Percentiles rank a stretch among this genome's conserved stretches.
Evolutionary conservation across 2,113 vertebrate genomes (phyloP).

Genomic region (Zosterops japonicus): DNA sequence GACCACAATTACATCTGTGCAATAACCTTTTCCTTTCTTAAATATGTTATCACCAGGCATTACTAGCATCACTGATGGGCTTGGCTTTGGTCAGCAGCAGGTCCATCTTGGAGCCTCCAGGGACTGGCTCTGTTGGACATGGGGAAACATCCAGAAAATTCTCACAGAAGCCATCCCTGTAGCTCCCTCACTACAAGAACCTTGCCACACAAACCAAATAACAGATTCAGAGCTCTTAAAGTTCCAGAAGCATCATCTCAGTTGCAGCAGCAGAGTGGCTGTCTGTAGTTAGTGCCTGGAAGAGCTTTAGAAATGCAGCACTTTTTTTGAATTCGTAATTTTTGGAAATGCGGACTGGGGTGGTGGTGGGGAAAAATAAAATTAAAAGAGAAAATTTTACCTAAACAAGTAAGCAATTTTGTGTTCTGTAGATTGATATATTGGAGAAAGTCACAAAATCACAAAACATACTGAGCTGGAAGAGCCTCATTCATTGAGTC

Average conservation of each 20-base stretch:
- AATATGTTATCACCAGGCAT: neutral
- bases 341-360: neutral
- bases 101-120: neutral
- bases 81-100: neutral
- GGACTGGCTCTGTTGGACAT: neutral
- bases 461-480: neutral
- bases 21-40: neutral
- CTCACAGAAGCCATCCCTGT: neutral
- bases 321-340: neutral
- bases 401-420: neutral
- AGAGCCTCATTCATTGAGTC: neutral
- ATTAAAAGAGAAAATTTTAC: neutral
- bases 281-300: neutral
- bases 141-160: neutral
- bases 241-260: neutral
- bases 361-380: rapidly evolving
- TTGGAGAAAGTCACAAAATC: neutral
- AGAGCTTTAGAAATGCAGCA: neutral
- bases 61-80: neutral
- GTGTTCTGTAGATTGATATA: neutral
- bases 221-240: neutral
- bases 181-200: too few species aligned
- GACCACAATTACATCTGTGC: neutral
- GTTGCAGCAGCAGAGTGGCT: neutral
- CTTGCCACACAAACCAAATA: neutral